These are phyloP conservation scores for Lacerta bilineata DNA, from an alignment of 2,797 vertebrate genomes.

Conservation along the genomic window DNA sequence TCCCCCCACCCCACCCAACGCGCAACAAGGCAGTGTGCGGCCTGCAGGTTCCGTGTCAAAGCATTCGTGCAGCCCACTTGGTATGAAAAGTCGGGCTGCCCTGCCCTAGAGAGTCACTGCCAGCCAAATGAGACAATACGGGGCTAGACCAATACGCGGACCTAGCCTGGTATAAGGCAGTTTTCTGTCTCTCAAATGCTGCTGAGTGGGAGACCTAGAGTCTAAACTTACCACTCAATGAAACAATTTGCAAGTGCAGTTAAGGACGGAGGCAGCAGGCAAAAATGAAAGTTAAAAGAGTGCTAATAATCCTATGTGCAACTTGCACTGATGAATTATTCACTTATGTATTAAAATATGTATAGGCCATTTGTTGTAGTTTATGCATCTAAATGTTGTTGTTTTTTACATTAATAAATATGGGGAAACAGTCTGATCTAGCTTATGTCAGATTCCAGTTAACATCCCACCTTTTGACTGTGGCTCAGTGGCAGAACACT, in stretches of 20 bases:
- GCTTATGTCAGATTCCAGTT: not conserved
- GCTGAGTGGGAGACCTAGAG: not conserved
- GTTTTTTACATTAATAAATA: not conserved
- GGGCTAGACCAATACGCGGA: not conserved
- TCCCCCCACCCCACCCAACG: too few relatives aligned
- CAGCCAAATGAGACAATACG: not conserved
- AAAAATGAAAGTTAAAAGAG: not conserved
- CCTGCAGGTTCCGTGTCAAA: too few relatives aligned
- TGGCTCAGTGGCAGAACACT: too few relatives aligned
- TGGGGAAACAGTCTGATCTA: not conserved
- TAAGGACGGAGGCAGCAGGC: not conserved
- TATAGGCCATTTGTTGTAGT: not conserved
- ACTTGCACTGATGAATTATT: not conserved
- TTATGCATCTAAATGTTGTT: not conserved
- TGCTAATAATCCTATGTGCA: not conserved
- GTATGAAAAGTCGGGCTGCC: too few relatives aligned
- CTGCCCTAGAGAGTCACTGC: not conserved
- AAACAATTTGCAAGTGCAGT: not conserved
- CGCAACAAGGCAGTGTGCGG: too few relatives aligned
- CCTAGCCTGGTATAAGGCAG: too few relatives aligned
- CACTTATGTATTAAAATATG: not conserved
- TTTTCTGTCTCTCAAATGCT: not conserved
- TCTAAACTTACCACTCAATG: too few relatives aligned
- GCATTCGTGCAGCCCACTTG: too few relatives aligned
- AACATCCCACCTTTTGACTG: not conserved